These are phyloP conservation scores for Gryon sp. DNA, from an alignment of 1,140 invertebrate genomes.

Conservation along the genomic window DNA sequence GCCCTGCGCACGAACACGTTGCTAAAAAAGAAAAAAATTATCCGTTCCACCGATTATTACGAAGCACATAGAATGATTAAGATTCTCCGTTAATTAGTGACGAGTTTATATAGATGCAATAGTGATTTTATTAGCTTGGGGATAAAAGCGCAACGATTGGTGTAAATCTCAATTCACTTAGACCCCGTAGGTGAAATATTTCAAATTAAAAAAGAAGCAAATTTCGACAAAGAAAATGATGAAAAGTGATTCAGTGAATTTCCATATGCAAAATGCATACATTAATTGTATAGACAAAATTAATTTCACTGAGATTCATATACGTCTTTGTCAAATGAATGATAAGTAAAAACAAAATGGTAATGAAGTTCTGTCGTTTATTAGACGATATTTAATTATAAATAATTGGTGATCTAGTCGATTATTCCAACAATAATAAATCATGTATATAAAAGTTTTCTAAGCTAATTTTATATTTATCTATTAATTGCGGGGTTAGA, in stretches of 20 bases:
- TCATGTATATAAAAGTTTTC: constrained; percentile 69
- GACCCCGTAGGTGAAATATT: constrained; percentile 56
- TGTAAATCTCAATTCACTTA: constrained; percentile 67
- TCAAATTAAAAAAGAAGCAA: constrained; percentile 24
- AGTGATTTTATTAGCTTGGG: constrained; percentile 76
- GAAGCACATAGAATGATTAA: constrained; percentile 60
- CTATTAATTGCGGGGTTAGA: constrained; percentile 72
- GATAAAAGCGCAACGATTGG: constrained; percentile 64
- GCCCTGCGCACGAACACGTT: constrained; percentile 46
- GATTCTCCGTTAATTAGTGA: constrained; percentile 74
- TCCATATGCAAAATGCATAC: constrained; percentile 33
- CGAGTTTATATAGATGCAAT: constrained; percentile 76
- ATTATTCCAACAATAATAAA: constrained; percentile 51
- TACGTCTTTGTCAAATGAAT: constrained; percentile 40
- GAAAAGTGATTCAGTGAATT: constrained; percentile 11
- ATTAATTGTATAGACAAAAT: constrained; percentile 21
- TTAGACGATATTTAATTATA: constrained; percentile 52
- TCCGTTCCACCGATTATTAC: constrained; percentile 72
- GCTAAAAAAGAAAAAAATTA: constrained; percentile 66
- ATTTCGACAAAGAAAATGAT: constrained; percentile 11
- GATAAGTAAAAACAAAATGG: constrained; percentile 34
- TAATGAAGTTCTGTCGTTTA: constrained; percentile 40
- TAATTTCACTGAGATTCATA: constrained; percentile 35
- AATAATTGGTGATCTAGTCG: constrained; percentile 63
- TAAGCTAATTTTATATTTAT: constrained; percentile 77